Percentiles rank a stretch among this genome's conserved stretches.
phyloP scores from a whole-genome alignment of 2,888 invertebrate species.

The Agrotis exclamationis region DNA sequence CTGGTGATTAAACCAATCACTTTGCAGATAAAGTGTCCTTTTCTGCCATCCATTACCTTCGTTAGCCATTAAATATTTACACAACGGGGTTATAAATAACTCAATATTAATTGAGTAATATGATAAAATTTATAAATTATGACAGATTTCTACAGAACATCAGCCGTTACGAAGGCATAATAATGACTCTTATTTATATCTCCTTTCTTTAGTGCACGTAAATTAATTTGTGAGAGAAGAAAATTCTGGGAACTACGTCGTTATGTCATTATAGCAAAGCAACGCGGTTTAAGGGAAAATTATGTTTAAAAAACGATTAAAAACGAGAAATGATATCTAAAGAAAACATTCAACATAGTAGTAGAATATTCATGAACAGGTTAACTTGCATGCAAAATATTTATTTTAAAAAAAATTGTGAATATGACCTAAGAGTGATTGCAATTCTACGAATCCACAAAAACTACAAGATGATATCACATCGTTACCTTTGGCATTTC shows the following conservation, averaged over 20 bases:
- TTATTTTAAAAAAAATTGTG: background rate
- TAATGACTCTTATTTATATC: conserved; percentile 45
- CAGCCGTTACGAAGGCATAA: conserved; percentile 42
- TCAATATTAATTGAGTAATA: conserved; percentile 77
- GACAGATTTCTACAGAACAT: conserved; percentile 60
- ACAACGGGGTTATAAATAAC: conserved; percentile 72
- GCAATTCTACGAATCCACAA: background rate
- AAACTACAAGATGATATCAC: background rate
- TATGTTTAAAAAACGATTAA: too few species aligned
- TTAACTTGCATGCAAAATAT: too few species aligned
- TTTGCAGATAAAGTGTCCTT: conserved; percentile 63
- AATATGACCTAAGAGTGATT: background rate
- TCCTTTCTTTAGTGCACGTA: conserved; percentile 27
- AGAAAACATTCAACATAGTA: background rate
- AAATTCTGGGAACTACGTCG: background rate
- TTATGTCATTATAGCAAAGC: background rate
- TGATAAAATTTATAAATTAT: conserved; percentile 80
- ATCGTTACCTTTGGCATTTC: background rate
- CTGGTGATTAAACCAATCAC: conserved; percentile 55
- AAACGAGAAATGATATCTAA: too few species aligned
- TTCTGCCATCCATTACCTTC: conserved; percentile 72
- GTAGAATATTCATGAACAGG: background rate
- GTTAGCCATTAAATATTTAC: conserved; percentile 72
- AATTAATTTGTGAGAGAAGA: conserved; percentile 11
- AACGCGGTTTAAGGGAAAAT: background rate